Base-by-base conservation (phyloP, 2,888 invertebrate genomes). In the Acleris sparsana region DNA sequence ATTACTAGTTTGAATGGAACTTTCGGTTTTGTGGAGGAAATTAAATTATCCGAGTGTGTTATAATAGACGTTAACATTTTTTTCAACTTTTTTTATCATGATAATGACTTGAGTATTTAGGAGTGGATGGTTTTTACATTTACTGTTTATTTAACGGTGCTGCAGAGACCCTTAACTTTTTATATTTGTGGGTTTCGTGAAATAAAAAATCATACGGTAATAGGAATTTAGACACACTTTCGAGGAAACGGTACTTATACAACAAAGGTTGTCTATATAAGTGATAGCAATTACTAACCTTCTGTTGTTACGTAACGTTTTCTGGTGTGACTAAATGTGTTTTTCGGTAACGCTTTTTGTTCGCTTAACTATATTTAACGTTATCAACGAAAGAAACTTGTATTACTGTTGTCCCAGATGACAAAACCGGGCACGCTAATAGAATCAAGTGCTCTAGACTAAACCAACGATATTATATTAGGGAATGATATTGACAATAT, bases 11-110 rank as follows among this genome's bases (percentile, higher is more conserved):
- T 83, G 80, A 86, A 86, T 80, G 72, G 73, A 75, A 75, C 77
- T 77, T 84, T 81, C 77, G 73, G 77, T 84, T 84, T 84, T 80
- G 77, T 77, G 69, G 75, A 79, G 77, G 76, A 85, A 86, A 85
- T 85, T 84, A 79, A 86, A 86, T 88, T 83, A 84, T 83, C 80
- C 76, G 74, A 77, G 75, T 74, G 76, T 75, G 71, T 78, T 39
- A 75, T 75, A 77, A 78, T 75, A 77, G 71, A 74, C 80, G 80
- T 82, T 80, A 82, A 75, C 77, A 79, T 78, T 75, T 20, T 77
- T 75, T 72, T 71, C 72, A 73, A 68, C 39, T 63, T 66, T 62
- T 69, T 72, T 76, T 78, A 79, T 78, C 80, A 78, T 70, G 59
- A 72, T 74, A 70, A 73, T 69, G 70, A 71, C 70, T 70, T 65